Conservation (phyloP, 2,113 vertebrate species). For the Halichoerus grypus region DNA sequence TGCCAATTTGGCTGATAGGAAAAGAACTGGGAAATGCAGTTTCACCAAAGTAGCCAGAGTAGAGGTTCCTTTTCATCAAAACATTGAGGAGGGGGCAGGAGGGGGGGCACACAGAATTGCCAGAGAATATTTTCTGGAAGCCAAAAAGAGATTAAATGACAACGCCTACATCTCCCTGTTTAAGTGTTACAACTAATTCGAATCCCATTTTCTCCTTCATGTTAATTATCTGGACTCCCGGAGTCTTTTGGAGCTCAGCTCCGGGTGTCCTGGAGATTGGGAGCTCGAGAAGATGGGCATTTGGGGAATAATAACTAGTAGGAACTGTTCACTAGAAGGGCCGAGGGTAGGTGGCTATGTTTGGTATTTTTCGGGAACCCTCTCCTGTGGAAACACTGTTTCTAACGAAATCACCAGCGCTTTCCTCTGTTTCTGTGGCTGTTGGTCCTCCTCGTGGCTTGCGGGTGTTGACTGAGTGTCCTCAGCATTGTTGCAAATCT, state of each 20-base stretch:
- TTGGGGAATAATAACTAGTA: constrained; percentile 45
- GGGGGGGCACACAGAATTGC: background rate
- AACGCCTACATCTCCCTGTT: constrained; percentile 49
- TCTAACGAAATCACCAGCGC: constrained; percentile 70
- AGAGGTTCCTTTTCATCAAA: constrained; percentile 19
- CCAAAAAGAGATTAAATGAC: constrained; percentile 54
- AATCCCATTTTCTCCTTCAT: constrained; percentile 82
- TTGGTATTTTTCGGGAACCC: background rate
- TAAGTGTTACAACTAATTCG: constrained; percentile 78
- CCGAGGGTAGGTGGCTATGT: background rate
- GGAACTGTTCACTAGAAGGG: constrained; percentile 25
- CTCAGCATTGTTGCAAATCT: background rate
- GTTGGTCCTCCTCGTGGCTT: background rate
- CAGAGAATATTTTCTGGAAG: constrained; percentile 62
- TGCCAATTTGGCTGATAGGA: constrained; percentile 42
- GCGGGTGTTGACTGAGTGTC: background rate
- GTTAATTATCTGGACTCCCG: constrained; percentile 81
- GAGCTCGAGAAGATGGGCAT: constrained; percentile 59
- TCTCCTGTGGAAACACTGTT: constrained; percentile 52
- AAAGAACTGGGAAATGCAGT: constrained; percentile 57
- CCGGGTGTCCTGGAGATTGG: constrained; percentile 79
- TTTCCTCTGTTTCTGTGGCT: background rate
- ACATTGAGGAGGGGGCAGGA: background rate
- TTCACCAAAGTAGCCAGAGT: constrained; percentile 47
- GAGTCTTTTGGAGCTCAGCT: constrained; percentile 70